Conservation (phyloP, 2,888 invertebrate genomes). For the Arge pagana region DNA sequence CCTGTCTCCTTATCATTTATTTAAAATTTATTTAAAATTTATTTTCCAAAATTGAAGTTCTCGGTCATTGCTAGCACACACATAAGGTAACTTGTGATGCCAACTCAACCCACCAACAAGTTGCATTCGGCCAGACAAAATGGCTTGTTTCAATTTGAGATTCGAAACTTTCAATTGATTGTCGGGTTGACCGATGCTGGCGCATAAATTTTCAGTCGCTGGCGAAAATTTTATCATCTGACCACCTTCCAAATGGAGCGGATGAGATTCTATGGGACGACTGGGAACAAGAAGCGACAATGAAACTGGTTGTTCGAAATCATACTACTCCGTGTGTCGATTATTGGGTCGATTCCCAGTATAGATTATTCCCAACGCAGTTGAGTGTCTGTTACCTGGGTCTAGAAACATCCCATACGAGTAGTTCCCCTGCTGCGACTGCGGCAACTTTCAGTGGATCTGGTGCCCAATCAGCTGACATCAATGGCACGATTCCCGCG, state of each 20-base stretch:
- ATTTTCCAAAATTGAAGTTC: conserved; percentile 68
- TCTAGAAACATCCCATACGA: conserved; percentile 71
- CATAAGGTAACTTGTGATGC: conserved; percentile 67
- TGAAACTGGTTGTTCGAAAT: conserved; percentile 12
- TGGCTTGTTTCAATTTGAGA: conserved; percentile 63
- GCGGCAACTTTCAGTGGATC: conserved; percentile 68
- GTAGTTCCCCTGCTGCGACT: conserved; percentile 68
- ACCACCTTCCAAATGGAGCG: conserved; percentile 69
- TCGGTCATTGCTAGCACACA: conserved; percentile 66
- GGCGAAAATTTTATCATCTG: conserved; percentile 66
- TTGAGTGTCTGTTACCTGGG: conserved; percentile 63
- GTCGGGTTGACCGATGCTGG: conserved; percentile 70
- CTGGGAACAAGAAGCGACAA: conserved; percentile 51
- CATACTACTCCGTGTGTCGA: neutral
- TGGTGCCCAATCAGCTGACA: conserved; percentile 73
- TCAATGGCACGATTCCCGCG: conserved; percentile 65
- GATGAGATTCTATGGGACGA: conserved; percentile 64
- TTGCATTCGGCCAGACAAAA: conserved; percentile 62
- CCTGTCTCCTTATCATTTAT: no score
- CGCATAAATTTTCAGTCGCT: conserved; percentile 67
- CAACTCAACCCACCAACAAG: conserved; percentile 66
- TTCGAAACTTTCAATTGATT: conserved; percentile 69
- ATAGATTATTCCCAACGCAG: conserved; percentile 7
- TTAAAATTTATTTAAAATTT: conserved; percentile 52
- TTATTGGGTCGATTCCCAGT: neutral